phyloP scores from a whole-genome alignment of 2,113 vertebrate species.

The Rhodinocichla rosea region DNA sequence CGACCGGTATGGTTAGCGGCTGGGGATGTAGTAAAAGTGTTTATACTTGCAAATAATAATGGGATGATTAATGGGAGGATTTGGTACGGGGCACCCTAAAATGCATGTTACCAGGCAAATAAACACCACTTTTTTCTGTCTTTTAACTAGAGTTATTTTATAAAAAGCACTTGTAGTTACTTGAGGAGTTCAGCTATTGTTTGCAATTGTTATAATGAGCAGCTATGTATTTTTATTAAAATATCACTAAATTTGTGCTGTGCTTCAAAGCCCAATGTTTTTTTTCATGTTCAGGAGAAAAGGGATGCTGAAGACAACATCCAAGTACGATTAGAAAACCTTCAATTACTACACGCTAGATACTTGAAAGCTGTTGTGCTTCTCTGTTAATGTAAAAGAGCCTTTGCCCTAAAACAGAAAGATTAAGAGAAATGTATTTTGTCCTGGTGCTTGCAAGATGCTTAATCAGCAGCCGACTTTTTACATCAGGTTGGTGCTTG shows the following conservation, averaged over 20 bases:
- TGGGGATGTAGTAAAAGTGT: not conserved
- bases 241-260: fast-evolving
- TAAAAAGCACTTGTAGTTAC: not conserved
- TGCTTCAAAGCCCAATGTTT: fast-evolving
- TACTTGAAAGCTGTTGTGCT: not conserved
- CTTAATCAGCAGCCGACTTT: not conserved
- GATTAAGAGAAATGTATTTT: not conserved
- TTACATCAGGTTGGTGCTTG: not conserved
- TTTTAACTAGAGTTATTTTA: not conserved
- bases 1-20: not conserved
- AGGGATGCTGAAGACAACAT: not conserved
- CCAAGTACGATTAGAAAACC: not conserved
- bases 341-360: not conserved
- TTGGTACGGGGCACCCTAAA: not conserved
- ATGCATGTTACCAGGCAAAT: too few species aligned
- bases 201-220: not conserved
- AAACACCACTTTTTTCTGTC: fast-evolving
- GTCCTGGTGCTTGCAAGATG: not conserved
- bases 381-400: not conserved
- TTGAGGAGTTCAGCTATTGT: not conserved
- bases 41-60: not conserved
- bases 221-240: not conserved
- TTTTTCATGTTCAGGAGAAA: not conserved
- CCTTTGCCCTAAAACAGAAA: not conserved
- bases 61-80: not conserved